A percentile compares a stretch with the other conserved stretches of the same genome.
phyloP scores from a whole-genome alignment of 1,140 invertebrate species.

The Solen grandis region DNA sequence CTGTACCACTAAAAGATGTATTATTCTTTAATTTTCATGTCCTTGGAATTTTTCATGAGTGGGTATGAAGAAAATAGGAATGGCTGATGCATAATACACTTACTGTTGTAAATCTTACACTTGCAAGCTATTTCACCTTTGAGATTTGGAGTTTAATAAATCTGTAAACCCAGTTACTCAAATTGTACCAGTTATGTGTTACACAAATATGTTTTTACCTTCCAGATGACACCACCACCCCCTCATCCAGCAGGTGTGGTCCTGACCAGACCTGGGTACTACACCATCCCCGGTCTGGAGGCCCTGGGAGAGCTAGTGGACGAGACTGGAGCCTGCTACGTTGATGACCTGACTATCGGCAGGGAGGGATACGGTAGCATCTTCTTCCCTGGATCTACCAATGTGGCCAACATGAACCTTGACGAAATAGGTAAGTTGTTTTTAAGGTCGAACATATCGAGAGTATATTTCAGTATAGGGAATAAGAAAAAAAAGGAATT shows the following conservation, averaged over 20 bases:
- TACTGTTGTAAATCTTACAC: too few species aligned
- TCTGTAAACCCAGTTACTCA: too few species aligned
- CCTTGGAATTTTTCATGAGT: too few species aligned
- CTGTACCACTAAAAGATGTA: too few species aligned
- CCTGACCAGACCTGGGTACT: conserved; percentile 87
- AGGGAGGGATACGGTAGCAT: conserved; percentile 95
- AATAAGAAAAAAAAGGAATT: too few species aligned
- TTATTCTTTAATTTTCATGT: too few species aligned
- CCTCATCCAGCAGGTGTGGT: conserved; percentile 82
- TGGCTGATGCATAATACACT: too few species aligned
- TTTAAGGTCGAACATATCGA: too few species aligned
- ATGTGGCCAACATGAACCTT: conserved; percentile 93
- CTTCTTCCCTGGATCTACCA: conserved; percentile 89
- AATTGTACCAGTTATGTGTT: not conserved
- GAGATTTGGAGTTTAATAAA: too few species aligned
- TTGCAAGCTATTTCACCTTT: too few species aligned
- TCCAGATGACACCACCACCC: conserved; percentile 66
- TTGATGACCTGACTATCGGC: conserved; percentile 95
- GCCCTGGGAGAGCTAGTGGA: conserved; percentile 86
- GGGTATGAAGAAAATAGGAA: too few species aligned
- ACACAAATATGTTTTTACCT: not conserved
- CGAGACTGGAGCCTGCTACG: conserved; percentile 89
- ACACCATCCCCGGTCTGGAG: conserved; percentile 90
- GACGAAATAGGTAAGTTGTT: conserved; percentile 88
- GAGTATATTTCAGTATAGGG: too few species aligned